Percentiles rank a stretch among this genome's conserved stretches.
These are phyloP conservation scores for Phocoena phocoena DNA, from an alignment of 2,113 vertebrate genomes.

Conservation along the genomic window DNA sequence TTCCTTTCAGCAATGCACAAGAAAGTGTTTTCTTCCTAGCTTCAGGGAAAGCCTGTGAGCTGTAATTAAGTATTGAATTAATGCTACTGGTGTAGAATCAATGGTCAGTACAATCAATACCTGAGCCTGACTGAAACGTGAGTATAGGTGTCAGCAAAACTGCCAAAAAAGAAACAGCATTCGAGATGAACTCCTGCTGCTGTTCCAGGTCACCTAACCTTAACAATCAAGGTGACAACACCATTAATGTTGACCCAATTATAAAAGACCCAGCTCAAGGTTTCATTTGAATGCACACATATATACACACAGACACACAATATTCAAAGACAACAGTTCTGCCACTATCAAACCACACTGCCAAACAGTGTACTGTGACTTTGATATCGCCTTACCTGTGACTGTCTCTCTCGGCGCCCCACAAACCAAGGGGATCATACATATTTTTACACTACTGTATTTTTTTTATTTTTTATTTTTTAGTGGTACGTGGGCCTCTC, in stretches of 20 bases:
- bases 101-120: not conserved
- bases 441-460: not conserved
- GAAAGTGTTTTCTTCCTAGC: not conserved
- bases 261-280: not conserved
- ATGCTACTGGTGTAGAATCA: slow-evolving; percentile 10
- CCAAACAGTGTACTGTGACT: not conserved
- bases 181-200: not conserved
- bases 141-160: not conserved
- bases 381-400: not conserved
- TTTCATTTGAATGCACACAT: not conserved
- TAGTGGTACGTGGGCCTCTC: too few relatives aligned
- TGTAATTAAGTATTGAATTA: slow-evolving; percentile 38
- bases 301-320: not conserved
- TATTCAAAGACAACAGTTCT: not conserved
- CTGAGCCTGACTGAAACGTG: not conserved
- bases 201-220: not conserved
- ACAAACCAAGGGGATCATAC: not conserved
- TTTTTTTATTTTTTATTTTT: not conserved
- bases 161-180: slow-evolving; percentile 25
- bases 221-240: not conserved
- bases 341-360: not conserved
- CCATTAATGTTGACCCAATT: not conserved
- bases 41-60: not conserved
- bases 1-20: not conserved
- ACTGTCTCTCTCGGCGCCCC: not conserved